Base-by-base conservation (phyloP, 2,797 vertebrate species). In the Enteromius paludinosus region DNA sequence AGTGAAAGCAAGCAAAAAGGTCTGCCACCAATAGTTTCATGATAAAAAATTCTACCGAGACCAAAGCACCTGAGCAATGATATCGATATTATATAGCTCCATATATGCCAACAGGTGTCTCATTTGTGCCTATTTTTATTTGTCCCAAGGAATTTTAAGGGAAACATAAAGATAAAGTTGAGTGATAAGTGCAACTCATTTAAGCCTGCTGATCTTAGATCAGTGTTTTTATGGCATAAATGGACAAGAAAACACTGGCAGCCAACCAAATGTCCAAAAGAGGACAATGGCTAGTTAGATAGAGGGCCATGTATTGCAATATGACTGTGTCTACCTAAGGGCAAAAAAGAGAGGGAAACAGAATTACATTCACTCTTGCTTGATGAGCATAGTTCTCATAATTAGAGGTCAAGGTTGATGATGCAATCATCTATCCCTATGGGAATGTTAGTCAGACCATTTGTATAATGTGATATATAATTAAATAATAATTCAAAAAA, bases 361-460 rank as follows among this genome's bases (percentile, higher is more conserved):
- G 56, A 85, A 86, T 81, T 81, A 62, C 73, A 83, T 75, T 25
- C 54, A 85, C 74, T 75, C 49, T 28, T 70, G 72, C 49, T 28
- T 70, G 72, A 74, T 85, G 87, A 87, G 83, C 89, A 87, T 83
- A 64, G 80, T 38, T 79, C 47, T 74, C 78, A 87, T 90, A 90
- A 93, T 89, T 79, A 88, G 86, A 86, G 87, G 90, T 90, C 89
- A 88, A 86, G 85, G 47, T 52, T 15, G 68, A 82, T 79, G 91
- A 92, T 90, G 89, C 88, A 91, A 90, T 47, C 69, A 30, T 33
- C 23, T 43, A 20, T 86, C 85, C 88, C 28, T 71, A 75, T 85
- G 90, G 89, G 83, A 17, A 73, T 78, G 88, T 93, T 92, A 92
- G 88, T 92, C 92, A 92, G 81, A 70, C 85, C 78, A 83, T 87